A percentile compares a stretch with the other conserved stretches of the same genome.
Evolutionary conservation across 2,113 vertebrate genomes (phyloP).

Genomic region (Phalacrocorax carbo): DNA sequence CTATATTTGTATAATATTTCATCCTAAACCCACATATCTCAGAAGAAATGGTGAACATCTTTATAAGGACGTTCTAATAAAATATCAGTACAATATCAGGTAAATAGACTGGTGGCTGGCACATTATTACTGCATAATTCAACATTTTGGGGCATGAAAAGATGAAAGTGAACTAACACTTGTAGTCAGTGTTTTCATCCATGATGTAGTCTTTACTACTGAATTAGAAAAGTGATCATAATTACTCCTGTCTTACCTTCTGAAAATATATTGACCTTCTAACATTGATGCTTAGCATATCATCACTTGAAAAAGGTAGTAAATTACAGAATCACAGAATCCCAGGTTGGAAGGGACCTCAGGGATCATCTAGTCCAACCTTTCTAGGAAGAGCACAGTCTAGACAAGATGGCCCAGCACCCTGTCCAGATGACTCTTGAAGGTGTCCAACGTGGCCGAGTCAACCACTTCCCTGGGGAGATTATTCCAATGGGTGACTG

Average conservation of each 20-base stretch:
- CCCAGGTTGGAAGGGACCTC: too few species aligned
- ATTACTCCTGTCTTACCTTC: not conserved
- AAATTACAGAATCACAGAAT: not conserved
- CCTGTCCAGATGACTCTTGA: too few species aligned
- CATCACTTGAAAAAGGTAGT: not conserved
- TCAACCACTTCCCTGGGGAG: too few species aligned
- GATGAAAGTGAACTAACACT: not conserved
- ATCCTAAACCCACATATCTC: not conserved
- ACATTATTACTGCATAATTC: not conserved
- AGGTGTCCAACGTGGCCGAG: too few species aligned
- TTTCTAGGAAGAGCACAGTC: too few species aligned
- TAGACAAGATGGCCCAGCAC: too few species aligned
- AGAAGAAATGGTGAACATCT: not conserved
- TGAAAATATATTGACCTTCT: slow-evolving; percentile 11
- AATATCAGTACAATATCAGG: not conserved
- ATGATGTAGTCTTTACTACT: not conserved
- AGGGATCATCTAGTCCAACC: too few species aligned
- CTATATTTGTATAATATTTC: not conserved
- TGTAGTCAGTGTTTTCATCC: not conserved
- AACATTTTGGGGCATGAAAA: not conserved
- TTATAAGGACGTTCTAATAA: not conserved
- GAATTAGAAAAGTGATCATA: not conserved
- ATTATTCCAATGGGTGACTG: too few species aligned
- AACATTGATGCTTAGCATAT: not conserved
- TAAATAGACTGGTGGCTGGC: not conserved